phyloP scores from a whole-genome alignment of 2,113 vertebrate species.

The Regulus satrapa region DNA sequence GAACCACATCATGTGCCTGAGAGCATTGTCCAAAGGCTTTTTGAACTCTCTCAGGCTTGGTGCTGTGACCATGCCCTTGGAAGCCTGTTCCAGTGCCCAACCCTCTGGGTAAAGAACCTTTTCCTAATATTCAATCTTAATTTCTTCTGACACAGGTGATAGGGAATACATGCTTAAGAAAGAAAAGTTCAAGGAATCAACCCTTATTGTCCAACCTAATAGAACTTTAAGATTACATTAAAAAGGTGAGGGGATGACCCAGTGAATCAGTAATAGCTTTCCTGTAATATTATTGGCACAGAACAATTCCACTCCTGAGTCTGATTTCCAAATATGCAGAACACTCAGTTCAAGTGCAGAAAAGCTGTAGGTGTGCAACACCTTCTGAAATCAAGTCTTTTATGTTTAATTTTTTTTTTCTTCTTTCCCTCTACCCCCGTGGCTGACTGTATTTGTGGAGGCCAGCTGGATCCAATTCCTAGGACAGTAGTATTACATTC shows the following conservation, averaged over 20 bases:
- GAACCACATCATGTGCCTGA: neutral
- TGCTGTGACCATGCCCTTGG: neutral
- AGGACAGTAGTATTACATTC: constrained; percentile 26
- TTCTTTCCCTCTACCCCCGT: accelerated
- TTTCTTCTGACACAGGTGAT: neutral
- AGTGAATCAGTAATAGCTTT: neutral
- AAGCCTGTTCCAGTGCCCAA: neutral
- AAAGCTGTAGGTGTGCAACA: neutral
- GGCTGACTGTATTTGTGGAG: neutral
- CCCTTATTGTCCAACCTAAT: neutral
- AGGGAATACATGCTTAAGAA: neutral
- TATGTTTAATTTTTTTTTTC: neutral
- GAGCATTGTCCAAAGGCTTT: neutral
- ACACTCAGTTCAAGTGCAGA: neutral
- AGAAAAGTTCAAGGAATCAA: neutral
- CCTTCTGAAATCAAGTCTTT: neutral
- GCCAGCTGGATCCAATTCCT: constrained; percentile 54
- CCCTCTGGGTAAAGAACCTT: neutral
- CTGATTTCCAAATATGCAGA: neutral
- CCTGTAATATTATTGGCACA: neutral
- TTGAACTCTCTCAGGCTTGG: neutral
- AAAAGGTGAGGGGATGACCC: neutral
- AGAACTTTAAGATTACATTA: neutral
- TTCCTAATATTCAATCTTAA: neutral
- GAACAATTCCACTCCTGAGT: neutral